phyloP scores from a whole-genome alignment of 2,113 vertebrate species.

The Halichoeres trimaculatus region DNA sequence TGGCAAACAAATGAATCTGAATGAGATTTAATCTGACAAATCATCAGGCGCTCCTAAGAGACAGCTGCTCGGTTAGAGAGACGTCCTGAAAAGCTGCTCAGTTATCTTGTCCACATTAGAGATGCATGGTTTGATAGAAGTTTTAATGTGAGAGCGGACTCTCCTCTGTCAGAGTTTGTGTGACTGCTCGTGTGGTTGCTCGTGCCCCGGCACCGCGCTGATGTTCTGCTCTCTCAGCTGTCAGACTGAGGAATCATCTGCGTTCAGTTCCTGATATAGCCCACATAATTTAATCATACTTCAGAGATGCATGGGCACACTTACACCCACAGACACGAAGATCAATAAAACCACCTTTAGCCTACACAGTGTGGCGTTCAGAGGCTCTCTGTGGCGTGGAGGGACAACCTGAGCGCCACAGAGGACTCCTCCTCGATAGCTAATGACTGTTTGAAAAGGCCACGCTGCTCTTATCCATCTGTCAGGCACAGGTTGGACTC shows the following conservation, averaged over 20 bases:
- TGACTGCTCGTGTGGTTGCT: neutral
- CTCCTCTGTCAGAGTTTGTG: neutral
- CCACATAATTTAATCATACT: conserved; percentile 63
- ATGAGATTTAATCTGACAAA: no score
- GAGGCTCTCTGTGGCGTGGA: no score
- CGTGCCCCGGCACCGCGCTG: neutral
- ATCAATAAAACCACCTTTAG: conserved; percentile 52
- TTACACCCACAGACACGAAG: conserved; percentile 46
- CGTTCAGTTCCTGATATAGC: conserved; percentile 43
- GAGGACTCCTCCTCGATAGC: neutral
- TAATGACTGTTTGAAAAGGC: conserved; percentile 6
- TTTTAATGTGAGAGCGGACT: conserved; percentile 11
- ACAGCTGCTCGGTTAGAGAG: no score
- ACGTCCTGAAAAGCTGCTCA: no score
- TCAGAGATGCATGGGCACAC: conserved; percentile 54
- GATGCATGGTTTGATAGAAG: no score
- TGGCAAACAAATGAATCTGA: no score
- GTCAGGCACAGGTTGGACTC: no score
- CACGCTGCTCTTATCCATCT: no score
- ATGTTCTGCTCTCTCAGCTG: conserved; percentile 32
- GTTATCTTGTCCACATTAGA: no score
- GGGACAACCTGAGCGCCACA: no score
- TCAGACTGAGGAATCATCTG: conserved; percentile 68
- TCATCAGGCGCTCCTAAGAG: no score
- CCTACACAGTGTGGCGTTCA: neutral